phyloP scores from a whole-genome alignment of 2,888 invertebrate species.

The Sisyra terminalis region DNA sequence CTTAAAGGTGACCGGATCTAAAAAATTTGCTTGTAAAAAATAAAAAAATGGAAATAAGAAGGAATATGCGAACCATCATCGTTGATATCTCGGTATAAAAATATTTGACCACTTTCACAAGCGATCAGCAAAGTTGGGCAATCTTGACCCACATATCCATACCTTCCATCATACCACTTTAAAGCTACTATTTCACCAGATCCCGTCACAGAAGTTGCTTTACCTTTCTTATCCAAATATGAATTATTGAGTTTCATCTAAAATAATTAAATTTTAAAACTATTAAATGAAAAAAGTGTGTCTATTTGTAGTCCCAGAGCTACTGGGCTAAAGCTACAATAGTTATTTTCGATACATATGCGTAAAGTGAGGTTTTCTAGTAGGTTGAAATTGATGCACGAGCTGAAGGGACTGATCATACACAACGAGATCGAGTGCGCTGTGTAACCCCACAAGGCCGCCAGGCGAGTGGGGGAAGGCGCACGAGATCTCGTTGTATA shows the following conservation, averaged over 20 bases:
- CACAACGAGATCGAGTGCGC: too few species aligned
- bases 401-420: too few species aligned
- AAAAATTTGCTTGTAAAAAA: slow-evolving; percentile 14
- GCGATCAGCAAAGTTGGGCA: slow-evolving; percentile 71
- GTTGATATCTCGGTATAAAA: slow-evolving; percentile 77
- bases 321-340: too few species aligned
- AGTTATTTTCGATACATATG: too few species aligned
- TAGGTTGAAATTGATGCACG: too few species aligned
- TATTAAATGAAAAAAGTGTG: too few species aligned
- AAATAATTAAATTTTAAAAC: slow-evolving; percentile 5
- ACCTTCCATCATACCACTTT: slow-evolving; percentile 74
- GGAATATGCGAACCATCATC: slow-evolving; percentile 50
- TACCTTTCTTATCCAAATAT: not conserved
- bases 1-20: slow-evolving; percentile 69
- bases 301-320: too few species aligned
- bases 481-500: too few species aligned
- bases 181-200: slow-evolving; percentile 44
- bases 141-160: slow-evolving; percentile 46
- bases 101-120: slow-evolving; percentile 72
- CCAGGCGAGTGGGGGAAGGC: too few species aligned
- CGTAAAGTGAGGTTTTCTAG: too few species aligned
- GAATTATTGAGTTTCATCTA: not conserved
- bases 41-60: slow-evolving; percentile 1
- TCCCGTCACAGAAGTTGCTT: not conserved
- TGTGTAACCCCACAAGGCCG: too few species aligned